Evolutionary conservation across 2,113 vertebrate genomes (phyloP).

Genomic region (Toxostoma redivivum): DNA sequence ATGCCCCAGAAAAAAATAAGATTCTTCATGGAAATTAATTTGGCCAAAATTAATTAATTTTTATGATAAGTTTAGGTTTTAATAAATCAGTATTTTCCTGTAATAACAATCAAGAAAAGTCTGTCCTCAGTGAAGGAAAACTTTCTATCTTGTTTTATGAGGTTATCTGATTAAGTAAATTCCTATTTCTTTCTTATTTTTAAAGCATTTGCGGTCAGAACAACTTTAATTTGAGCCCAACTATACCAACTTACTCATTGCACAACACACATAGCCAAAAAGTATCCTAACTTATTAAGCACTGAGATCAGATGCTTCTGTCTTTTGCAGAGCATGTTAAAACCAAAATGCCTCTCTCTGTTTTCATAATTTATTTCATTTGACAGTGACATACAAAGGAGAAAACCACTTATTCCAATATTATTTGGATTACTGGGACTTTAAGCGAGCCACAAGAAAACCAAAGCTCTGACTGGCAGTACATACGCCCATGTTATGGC

Average conservation of each 20-base stretch:
- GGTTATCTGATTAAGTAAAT: background rate
- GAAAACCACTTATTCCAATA: background rate
- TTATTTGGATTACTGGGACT: background rate
- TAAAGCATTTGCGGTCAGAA: background rate
- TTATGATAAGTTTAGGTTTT: background rate
- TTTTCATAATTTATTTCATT: background rate
- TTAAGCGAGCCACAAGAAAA: background rate
- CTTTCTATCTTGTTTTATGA: background rate
- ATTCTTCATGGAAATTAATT: background rate
- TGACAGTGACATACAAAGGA: background rate
- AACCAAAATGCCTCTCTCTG: background rate
- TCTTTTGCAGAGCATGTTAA: background rate
- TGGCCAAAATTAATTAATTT: background rate
- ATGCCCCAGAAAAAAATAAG: background rate
- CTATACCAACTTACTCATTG: background rate
- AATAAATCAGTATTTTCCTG: background rate
- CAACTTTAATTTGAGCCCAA: background rate
- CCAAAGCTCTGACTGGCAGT: background rate
- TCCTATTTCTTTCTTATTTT: background rate
- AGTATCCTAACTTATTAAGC: background rate
- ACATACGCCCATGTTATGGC: background rate
- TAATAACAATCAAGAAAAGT: background rate
- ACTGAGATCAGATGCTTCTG: background rate
- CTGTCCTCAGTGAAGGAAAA: background rate
- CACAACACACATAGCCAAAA: background rate